phyloP scores from a whole-genome alignment of 2,797 vertebrate genomes.

The Xerus rutilus region DNA sequence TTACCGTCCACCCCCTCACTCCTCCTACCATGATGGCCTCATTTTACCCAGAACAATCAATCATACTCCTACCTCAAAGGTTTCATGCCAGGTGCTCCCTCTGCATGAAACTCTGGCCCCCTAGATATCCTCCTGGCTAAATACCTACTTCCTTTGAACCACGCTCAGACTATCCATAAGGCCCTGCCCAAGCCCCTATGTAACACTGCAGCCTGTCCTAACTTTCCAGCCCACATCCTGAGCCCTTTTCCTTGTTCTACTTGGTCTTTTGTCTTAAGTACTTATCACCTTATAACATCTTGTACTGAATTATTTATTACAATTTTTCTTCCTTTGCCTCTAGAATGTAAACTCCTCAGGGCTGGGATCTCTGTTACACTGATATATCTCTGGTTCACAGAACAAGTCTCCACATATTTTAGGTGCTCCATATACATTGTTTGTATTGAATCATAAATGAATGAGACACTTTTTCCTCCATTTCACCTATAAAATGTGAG shows the following conservation, averaged over 20 bases:
- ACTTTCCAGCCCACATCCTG: background rate
- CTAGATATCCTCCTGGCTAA: background rate
- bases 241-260: background rate
- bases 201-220: background rate
- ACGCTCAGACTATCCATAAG: background rate
- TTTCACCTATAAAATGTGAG: background rate
- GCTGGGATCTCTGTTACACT: background rate
- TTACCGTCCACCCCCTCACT: background rate
- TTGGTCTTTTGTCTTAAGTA: background rate
- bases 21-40: fast-evolving
- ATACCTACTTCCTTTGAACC: background rate
- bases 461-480: background rate
- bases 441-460: background rate
- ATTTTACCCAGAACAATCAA: background rate
- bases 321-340: background rate
- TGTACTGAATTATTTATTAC: too few species aligned
- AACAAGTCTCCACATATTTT: background rate
- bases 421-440: background rate
- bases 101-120: background rate
- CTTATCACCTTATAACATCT: background rate
- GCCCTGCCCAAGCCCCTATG: background rate
- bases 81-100: fast-evolving
- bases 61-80: background rate
- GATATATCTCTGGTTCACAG: background rate
- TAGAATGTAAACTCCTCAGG: background rate